Conservation (phyloP, 2,888 invertebrate species). For the Ganaspis brasiliensis region DNA sequence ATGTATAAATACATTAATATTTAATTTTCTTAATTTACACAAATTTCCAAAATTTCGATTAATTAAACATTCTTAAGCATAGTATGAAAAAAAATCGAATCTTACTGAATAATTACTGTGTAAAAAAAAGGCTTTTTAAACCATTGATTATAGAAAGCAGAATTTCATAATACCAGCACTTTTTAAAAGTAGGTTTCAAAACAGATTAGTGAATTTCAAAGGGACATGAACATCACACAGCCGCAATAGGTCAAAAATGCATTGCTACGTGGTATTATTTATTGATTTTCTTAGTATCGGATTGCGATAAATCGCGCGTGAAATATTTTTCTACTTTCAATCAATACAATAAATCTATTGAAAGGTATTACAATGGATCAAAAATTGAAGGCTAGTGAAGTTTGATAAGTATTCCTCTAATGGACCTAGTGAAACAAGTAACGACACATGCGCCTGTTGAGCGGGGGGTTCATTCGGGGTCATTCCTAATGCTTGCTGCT, state of each 20-base stretch:
- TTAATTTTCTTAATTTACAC: too few relatives aligned
- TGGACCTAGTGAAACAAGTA: constrained; percentile 59
- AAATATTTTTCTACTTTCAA: background rate
- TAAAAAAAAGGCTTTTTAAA: too few relatives aligned
- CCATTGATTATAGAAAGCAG: too few relatives aligned
- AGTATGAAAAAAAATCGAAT: too few relatives aligned
- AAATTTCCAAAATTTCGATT: too few relatives aligned
- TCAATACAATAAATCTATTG: background rate
- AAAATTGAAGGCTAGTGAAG: constrained; percentile 40
- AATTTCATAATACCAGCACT: too few relatives aligned
- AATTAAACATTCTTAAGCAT: too few relatives aligned
- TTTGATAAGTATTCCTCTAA: constrained; percentile 33
- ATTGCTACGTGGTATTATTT: constrained; percentile 6
- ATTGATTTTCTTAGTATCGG: constrained; percentile 3
- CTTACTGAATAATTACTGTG: too few relatives aligned
- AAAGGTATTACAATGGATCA: background rate
- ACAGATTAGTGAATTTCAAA: constrained; percentile 28
- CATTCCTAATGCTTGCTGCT: constrained; percentile 56
- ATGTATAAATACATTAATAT: too few relatives aligned
- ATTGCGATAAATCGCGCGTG: background rate
- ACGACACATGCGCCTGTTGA: constrained; percentile 75
- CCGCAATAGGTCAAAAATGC: constrained; percentile 17
- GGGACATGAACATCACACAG: constrained; percentile 49
- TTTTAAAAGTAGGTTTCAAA: too few relatives aligned
- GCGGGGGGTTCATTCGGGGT: constrained; percentile 72